Base-by-base conservation (phyloP, 2,797 vertebrate genomes). In the Thaleichthys pacificus region DNA sequence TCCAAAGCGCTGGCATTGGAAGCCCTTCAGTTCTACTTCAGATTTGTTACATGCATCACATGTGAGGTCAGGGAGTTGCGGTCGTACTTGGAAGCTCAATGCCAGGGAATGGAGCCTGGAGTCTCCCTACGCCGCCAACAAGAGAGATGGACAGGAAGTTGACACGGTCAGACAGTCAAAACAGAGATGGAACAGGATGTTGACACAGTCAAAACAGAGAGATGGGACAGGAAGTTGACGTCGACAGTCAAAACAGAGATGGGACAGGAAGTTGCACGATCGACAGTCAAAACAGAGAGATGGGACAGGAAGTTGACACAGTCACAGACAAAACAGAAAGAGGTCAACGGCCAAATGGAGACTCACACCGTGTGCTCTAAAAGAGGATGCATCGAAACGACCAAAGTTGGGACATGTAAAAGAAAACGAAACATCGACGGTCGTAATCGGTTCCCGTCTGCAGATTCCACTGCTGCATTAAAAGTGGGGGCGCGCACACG, bases 61-160 rank as follows among this genome's bases (percentile, higher is more conserved):
- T 9, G n/a, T 21, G 22, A n/a, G n/a, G 82, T 79, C 73, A 69
- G 78, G 63, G 79, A 70, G 71, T 81, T 74, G 79, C 69, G 32
- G 35, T 81, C 85, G 19, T 86, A 86, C 85, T 86, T 84, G 85
- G 85, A 71, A 86, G 85, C 79, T 86, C 85, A 71, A 86, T 84
- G 80, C 85, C 85, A 68, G 85, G 85, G 67, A 84, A 86, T 54
- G 82, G 76, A 77, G 79, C 82, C 72, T 82, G 85, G 61, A 84
- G 82, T 67, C 82, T 86, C 80, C 85, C 85, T 80, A 77, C 74
- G 30, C 28, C 73, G 73, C 61, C 80, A 84, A 83, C 15, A 67
- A 82, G 80, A 86, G 78, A 83, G 28, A 30, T 30, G 28, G 28
- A 38, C 7, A 38, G 35, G 35, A 38, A 38, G 35, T 38, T 9